These are phyloP conservation scores for Melanotus villosus DNA, from an alignment of 2,888 invertebrate species.

Conservation along the genomic window DNA sequence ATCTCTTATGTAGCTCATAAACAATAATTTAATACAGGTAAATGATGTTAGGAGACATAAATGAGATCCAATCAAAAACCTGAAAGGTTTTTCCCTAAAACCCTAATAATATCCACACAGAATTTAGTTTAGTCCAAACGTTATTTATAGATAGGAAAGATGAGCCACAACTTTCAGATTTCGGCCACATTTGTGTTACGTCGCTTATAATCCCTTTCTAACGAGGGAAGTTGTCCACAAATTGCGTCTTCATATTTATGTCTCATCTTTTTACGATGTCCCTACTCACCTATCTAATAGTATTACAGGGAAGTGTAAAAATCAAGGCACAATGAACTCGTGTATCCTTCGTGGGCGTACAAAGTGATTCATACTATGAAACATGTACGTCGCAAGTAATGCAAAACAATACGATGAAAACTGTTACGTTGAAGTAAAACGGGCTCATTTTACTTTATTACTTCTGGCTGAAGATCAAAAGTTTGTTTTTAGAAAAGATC, in stretches of 20 bases:
- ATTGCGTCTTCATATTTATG: conserved; percentile 35
- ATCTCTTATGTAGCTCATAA: too few relatives aligned
- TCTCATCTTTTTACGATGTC: conserved; percentile 18
- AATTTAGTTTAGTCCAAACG: neutral
- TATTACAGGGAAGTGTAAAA: conserved; percentile 1
- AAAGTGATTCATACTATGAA: conserved; percentile 5
- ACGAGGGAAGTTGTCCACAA: conserved; percentile 29
- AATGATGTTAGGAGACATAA: neutral
- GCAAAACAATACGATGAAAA: neutral
- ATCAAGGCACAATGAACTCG: conserved; percentile 10
- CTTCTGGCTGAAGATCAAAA: neutral
- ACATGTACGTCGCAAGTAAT: neutral
- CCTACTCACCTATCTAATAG: conserved; percentile 32
- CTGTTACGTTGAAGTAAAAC: too few relatives aligned
- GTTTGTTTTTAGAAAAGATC: neutral
- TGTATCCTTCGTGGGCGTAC: neutral
- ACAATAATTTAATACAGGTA: too few relatives aligned
- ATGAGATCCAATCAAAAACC: neutral
- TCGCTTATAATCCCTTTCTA: conserved; percentile 35
- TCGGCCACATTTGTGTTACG: conserved; percentile 2
- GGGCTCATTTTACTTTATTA: neutral
- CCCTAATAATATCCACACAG: neutral
- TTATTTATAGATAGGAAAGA: neutral
- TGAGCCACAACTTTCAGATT: conserved; percentile 4
- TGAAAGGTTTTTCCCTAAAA: too few relatives aligned